Evolutionary conservation across 1,140 invertebrate species (phyloP), one percentile per base, ranked within the genome.

Genomic region (Holotrichia oblita): DNA sequence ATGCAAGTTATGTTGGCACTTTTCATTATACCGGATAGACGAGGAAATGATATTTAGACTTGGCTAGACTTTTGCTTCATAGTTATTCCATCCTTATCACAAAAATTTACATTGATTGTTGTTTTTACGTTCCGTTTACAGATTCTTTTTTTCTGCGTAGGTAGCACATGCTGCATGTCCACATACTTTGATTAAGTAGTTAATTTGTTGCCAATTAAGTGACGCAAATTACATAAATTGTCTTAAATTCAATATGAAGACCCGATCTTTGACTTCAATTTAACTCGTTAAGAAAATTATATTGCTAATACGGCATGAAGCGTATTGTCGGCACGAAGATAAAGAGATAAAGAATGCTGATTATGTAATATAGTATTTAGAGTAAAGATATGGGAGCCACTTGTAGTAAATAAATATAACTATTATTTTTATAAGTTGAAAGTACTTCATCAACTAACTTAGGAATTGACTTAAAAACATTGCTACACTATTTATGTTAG

Each of bases 161-260:
- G 14, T 55, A 55, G n/a, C 17, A 7, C 48, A 17, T 17, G 17
- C 27, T 34, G 27, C 27, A 34, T 34, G 27, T 34, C 27, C 6
- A 55, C 17, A 55, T 55, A 17, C 48, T 17, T 55, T 55, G 48
- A 55, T 55, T n/a, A 34, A 34, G 27, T 34, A 55, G 14, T 55
- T 55, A 55, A 55, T 55, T 55, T 17, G 48, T 24, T 24, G 69
- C 69, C 17, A 73, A 41, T 73, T 73, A 73, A 73, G 40, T 41
- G 27, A 73, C 8, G 22, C 69, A 73, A 73, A 73, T 73, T 73
- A 73, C 69, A 40, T 73, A 73, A 73, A 73, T 73, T 73, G 48
- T n/a, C 48, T 55, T 55, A 55, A 55, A 55, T 55, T 55, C 17
- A 55, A 55, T 55, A n/a, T 55, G 48, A 14, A 44, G 42, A 55